Conservation (phyloP, 1,140 invertebrate genomes). For the Chlorops oryzae region DNA sequence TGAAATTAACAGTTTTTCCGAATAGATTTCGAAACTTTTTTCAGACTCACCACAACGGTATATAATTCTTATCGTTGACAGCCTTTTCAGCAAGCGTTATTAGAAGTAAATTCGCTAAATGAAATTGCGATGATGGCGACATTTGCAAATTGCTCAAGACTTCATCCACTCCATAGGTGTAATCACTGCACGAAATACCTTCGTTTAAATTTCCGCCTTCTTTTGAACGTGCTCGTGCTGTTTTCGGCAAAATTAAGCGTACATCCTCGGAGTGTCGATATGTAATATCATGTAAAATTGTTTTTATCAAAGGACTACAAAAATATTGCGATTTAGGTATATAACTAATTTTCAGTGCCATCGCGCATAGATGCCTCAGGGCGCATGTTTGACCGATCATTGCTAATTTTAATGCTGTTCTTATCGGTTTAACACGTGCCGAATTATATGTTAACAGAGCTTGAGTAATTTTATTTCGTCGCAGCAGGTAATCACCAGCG, state of each 20-base stretch:
- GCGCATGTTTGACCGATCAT: slow-evolving; percentile 63
- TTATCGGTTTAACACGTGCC: slow-evolving; percentile 62
- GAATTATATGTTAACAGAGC: slow-evolving; percentile 67
- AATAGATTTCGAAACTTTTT: neutral
- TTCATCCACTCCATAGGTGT: slow-evolving; percentile 40
- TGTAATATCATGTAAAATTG: slow-evolving; percentile 30
- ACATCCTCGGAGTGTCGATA: slow-evolving; percentile 43
- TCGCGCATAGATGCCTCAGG: slow-evolving; percentile 52
- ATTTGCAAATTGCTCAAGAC: slow-evolving; percentile 41
- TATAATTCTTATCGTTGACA: slow-evolving; percentile 45
- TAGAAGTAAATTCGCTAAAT: slow-evolving; percentile 44
- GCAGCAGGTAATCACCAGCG: slow-evolving; percentile 64
- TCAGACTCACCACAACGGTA: slow-evolving; percentile 36
- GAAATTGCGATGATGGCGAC: slow-evolving; percentile 46
- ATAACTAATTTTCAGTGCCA: slow-evolving; percentile 42
- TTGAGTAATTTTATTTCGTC: slow-evolving; percentile 57
- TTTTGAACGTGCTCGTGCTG: slow-evolving; percentile 5
- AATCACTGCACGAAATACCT: slow-evolving; percentile 35
- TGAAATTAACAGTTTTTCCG: neutral
- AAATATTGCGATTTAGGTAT: slow-evolving; percentile 34
- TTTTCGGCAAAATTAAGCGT: slow-evolving; percentile 26
- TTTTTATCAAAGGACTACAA: slow-evolving; percentile 30
- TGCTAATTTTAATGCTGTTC: slow-evolving; percentile 67
- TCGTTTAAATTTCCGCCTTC: slow-evolving; percentile 19
- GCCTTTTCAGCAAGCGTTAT: slow-evolving; percentile 43